A percentile compares a stretch with the other conserved stretches of the same genome.
Conservation (phyloP, 2,113 vertebrate genomes). For the Plecotus auritus region DNA sequence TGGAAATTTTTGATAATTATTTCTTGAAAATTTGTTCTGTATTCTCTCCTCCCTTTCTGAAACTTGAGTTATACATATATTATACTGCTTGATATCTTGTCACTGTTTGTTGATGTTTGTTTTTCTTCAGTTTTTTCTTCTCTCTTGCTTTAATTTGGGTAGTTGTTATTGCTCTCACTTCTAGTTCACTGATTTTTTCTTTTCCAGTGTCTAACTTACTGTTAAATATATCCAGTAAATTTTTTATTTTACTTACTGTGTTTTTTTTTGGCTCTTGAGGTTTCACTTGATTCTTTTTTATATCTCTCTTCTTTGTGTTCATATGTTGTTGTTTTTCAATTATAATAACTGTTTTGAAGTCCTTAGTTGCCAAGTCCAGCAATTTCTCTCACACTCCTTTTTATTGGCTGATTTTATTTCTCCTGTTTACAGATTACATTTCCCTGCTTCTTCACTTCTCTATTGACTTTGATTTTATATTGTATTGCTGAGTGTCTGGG, state of each 20-base stretch:
- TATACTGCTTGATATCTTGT: not conserved
- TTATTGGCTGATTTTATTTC: not conserved
- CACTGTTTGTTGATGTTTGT: not conserved
- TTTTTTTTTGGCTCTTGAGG: not conserved
- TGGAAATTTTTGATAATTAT: not conserved
- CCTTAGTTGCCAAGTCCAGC: not conserved
- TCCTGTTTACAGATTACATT: not conserved
- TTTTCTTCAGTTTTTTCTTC: not conserved
- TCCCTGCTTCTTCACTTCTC: not conserved
- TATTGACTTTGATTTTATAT: not conserved
- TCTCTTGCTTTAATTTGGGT: not conserved
- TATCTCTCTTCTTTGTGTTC: not conserved
- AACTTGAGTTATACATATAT: not conserved
- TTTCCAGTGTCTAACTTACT: not conserved
- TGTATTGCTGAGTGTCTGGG: not conserved
- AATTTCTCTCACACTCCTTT: not conserved
- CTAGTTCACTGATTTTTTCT: not conserved
- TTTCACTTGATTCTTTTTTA: not conserved
- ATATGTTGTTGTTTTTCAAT: not conserved
- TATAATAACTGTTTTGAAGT: not conserved
- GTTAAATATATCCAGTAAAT: not conserved
- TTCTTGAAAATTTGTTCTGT: not conserved
- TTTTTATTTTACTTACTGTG: not conserved
- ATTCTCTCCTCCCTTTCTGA: not conserved
- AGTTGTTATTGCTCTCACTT: not conserved